Percentiles rank a stretch among this genome's conserved stretches.
Evolutionary conservation across 2,888 invertebrate genomes (phyloP).

Genomic region (Anorthoa munda): DNA sequence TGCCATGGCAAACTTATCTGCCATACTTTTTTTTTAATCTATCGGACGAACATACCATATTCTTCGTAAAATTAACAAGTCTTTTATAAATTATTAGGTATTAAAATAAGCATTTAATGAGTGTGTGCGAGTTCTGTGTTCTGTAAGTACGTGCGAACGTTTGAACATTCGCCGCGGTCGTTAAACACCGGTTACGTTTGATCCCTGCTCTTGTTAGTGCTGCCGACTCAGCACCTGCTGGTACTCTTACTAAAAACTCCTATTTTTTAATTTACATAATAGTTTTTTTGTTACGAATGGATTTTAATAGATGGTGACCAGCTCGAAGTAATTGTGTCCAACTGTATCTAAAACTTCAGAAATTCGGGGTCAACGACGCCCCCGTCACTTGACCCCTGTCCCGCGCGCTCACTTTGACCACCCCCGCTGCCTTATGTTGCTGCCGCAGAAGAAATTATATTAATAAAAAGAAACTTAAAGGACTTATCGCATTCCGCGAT

Average conservation of each 20-base stretch:
- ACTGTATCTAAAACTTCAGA: not conserved
- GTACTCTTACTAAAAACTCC: not conserved
- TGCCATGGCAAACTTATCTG: no score
- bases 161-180: constrained; percentile 47
- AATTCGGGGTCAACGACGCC: no score
- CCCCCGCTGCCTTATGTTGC: no score
- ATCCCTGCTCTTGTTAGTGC: constrained; percentile 45
- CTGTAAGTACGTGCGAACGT: constrained; percentile 47
- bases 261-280: not conserved
- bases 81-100: constrained; percentile 15
- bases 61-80: constrained; percentile 1
- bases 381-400: no score
- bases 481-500: no score
- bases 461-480: no score
- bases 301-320: no score
- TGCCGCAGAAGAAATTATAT: no score
- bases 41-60: not conserved
- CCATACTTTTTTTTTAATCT: no score
- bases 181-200: constrained; percentile 45
- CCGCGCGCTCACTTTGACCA: no score
- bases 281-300: no score
- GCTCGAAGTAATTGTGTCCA: not conserved
- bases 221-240: constrained; percentile 21
- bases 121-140: constrained; percentile 26
- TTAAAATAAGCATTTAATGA: constrained; percentile 21